Percentiles rank a stretch among this genome's conserved stretches.
Evolutionary conservation across 2,888 invertebrate species (phyloP).

Genomic region (Trichopria drosophilae): DNA sequence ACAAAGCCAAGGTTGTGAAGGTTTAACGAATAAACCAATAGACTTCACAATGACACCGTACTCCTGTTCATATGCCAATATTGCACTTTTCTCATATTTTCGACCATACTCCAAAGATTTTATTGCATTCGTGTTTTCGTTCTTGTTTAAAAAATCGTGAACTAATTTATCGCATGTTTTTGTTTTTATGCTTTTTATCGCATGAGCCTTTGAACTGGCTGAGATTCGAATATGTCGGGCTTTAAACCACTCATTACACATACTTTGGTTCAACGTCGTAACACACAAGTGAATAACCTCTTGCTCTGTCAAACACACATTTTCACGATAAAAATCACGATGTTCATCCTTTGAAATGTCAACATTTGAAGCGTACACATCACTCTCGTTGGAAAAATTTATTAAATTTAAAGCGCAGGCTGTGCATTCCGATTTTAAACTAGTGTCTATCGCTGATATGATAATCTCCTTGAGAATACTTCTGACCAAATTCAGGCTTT

Average conservation of each 20-base stretch:
- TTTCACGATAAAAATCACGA: constrained; percentile 18
- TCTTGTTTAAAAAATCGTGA: constrained; percentile 13
- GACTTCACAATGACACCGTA: constrained; percentile 14
- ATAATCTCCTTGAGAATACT: too few relatives aligned
- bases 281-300: constrained; percentile 21
- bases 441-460: too few relatives aligned
- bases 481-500: too few relatives aligned
- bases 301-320: constrained; percentile 10
- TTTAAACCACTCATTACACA: constrained; percentile 19
- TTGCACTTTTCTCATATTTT: constrained; percentile 22
- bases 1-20: constrained; percentile 30
- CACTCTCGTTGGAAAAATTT: too few relatives aligned
- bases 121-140: neutral
- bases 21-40: constrained; percentile 26
- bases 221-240: constrained; percentile 16
- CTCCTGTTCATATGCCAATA: constrained; percentile 7
- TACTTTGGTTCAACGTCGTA: constrained; percentile 15
- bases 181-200: constrained; percentile 16
- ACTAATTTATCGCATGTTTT: constrained; percentile 6
- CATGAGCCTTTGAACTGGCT: constrained; percentile 26
- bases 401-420: too few relatives aligned
- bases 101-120: constrained; percentile 21
- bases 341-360: neutral
- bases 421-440: too few relatives aligned
- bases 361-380: too few relatives aligned